Base-by-base conservation (phyloP, 2,113 vertebrate species). In the Prionailurus bengalensis region DNA sequence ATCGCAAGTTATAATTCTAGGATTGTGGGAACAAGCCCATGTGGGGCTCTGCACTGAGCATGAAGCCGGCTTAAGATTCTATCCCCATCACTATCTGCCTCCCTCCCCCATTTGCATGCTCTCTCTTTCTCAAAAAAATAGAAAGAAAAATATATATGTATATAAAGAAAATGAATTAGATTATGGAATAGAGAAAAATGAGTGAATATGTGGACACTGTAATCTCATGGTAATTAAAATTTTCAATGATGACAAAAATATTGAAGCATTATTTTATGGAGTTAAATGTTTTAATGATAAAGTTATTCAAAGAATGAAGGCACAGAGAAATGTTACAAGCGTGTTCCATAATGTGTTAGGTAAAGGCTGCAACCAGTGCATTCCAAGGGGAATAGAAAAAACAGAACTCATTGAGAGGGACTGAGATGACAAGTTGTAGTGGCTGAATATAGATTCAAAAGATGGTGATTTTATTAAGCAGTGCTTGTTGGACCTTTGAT, bases 181-280 rank as follows among this genome's bases (percentile, higher is more conserved):
- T 73, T 39, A 91, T 14, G 4, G 31, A 85, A 68, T 45, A 70
- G 12, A 78, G 31, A 58, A 85, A 80, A 73, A n/a, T 53, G 13
- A 71, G 27, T 86, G 33, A 71, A 53, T 73, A 81, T 45, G 19
- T 79, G 87, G n/a, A 95, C 73, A 87, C 27, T 95, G n/a, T 87
- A 92, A 73, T 8, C 12, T 73, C n/a, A 33, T 27, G 33, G 9
- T 80, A n/a, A 48, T 80, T 85, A 55, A 21, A 89, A 70, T 73
- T 85, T 89, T 36, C 5, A 45, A 5, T 23, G 48, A 81, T 55
- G 21, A n/a, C 29, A 68, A 36, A 55, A 51, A 53, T 39, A 76
- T 68, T 17, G 29, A 92, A 89, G 17, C 5, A 87, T 76, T 82
- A 76, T 70, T 88, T 48, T 87, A 55, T 7, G 23, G 15, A 73